A percentile compares a stretch with the other conserved stretches of the same genome.
These are phyloP conservation scores for Lophotriccus pileatus DNA, from an alignment of 2,797 vertebrate genomes.

Conservation along the genomic window DNA sequence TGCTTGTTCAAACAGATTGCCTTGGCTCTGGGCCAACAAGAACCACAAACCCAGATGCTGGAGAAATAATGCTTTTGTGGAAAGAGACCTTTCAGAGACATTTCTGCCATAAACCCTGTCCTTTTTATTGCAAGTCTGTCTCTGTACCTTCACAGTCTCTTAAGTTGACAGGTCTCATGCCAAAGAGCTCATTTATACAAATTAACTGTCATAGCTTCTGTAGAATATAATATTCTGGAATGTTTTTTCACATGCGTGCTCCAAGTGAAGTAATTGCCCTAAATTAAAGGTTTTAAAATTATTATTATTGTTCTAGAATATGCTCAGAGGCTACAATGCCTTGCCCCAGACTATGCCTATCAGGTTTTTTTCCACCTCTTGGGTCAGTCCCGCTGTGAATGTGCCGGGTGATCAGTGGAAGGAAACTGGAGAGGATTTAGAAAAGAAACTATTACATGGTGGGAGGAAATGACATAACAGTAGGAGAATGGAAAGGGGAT, in stretches of 20 bases:
- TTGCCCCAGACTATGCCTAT: not conserved
- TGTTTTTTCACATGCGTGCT: not conserved
- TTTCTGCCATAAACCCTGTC: not conserved
- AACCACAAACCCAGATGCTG: not conserved
- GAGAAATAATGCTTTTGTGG: not conserved
- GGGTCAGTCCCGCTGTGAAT: not conserved
- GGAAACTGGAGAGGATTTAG: not conserved
- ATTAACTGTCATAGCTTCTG: not conserved
- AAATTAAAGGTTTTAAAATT: not conserved
- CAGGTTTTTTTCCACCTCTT: not conserved
- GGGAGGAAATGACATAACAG: not conserved
- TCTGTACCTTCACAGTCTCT: not conserved
- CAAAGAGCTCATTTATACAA: not conserved
- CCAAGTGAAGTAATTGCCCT: not conserved
- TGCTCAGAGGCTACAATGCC: not conserved
- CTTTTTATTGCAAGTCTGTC: not conserved
- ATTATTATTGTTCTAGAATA: not conserved
- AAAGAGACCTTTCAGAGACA: not conserved
- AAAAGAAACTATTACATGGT: not conserved
- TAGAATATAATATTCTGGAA: not conserved
- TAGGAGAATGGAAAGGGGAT: not conserved
- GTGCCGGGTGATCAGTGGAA: not conserved
- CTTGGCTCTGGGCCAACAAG: not conserved
- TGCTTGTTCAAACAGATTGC: slow-evolving; percentile 30
- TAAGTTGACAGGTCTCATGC: not conserved